Evolutionary conservation across 2,888 invertebrate species (phyloP).

Genomic region (Cylindroiulus punctatus): DNA sequence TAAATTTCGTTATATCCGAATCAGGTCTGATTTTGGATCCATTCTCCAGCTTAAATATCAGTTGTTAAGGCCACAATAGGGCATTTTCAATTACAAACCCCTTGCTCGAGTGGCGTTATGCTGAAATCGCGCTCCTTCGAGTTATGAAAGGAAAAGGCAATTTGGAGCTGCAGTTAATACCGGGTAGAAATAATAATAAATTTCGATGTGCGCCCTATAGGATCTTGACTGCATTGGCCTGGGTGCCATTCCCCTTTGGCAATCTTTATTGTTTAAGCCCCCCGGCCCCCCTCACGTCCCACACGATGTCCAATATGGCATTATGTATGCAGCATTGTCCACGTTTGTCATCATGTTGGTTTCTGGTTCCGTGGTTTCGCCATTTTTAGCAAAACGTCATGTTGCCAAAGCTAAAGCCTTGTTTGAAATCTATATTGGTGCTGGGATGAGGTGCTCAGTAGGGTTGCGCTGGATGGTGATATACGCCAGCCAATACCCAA

Average conservation of each 20-base stretch:
- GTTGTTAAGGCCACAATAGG: background rate
- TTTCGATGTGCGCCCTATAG: background rate
- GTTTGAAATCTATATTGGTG: slow-evolving; percentile 33
- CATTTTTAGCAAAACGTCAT: slow-evolving; percentile 31
- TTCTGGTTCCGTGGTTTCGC: slow-evolving; percentile 31
- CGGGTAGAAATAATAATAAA: slow-evolving; percentile 17
- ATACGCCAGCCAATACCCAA: slow-evolving; percentile 55
- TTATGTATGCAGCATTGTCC: slow-evolving; percentile 37
- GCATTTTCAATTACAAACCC: background rate
- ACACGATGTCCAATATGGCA: slow-evolving; percentile 24
- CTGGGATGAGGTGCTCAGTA: slow-evolving; percentile 38
- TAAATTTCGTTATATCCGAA: too few relatives aligned
- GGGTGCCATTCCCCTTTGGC: background rate
- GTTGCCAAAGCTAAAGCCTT: slow-evolving; percentile 30
- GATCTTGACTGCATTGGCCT: background rate
- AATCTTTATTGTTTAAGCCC: background rate
- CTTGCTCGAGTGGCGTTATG: background rate
- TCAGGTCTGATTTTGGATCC: too few relatives aligned
- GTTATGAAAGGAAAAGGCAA: slow-evolving; percentile 7
- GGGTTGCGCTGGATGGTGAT: slow-evolving; percentile 33
- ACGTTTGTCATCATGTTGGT: slow-evolving; percentile 38
- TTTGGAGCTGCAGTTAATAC: slow-evolving; percentile 17
- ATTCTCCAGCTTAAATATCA: background rate
- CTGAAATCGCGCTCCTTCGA: background rate
- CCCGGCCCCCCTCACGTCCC: background rate